Base-by-base conservation (phyloP, 2,113 vertebrate species). In the Oxyruncus cristatus region DNA sequence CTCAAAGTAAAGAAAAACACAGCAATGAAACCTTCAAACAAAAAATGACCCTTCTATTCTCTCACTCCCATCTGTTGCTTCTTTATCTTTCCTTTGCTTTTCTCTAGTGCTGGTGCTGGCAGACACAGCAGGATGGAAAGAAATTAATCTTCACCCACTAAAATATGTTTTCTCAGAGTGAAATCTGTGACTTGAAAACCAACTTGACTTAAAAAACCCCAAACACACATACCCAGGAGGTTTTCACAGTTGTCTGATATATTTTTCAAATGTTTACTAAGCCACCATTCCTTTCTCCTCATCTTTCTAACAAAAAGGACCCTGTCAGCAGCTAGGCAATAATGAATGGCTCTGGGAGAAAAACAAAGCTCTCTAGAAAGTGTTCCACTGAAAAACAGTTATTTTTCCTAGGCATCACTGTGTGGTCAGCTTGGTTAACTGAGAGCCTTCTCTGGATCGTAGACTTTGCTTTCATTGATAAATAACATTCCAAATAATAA, bases 71-170 rank as follows among this genome's bases (percentile, higher is more conserved):
- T 86, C 86, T 89, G 59, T 86, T 91, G 79, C 63, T 93, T 85
- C 88, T 96, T 92, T 89, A 59, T 75, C 65, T 95, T 92, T 46
- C 13, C 17, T 66, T 80, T 71, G 55, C 68, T 87, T 85, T 95
- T 87, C 77, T 74, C 24, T 37, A 47, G 77, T 50, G 53, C 77
- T 81, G 42, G 47, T 72, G 73, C 77, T 89, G 89, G 93, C 89
- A 94, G 70, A 87, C 70, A 88, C 77, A 89, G 93, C 6, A 3
- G 73, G 67, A 93, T 65, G 62, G 81, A 85, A 87, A 89, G 41
- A 95, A 93, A 93, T 95, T 96, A 91, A 95, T 95, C 93, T 95
- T 96, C 81, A 94, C 93, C 85, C 87, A 80, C 58, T 62, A 92
- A 95, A 95, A 92, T 72, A 78, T 79, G 73, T 85, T 92, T 95